Base-by-base conservation (phyloP, 2,113 vertebrate genomes). In the Antigone vipio region DNA sequence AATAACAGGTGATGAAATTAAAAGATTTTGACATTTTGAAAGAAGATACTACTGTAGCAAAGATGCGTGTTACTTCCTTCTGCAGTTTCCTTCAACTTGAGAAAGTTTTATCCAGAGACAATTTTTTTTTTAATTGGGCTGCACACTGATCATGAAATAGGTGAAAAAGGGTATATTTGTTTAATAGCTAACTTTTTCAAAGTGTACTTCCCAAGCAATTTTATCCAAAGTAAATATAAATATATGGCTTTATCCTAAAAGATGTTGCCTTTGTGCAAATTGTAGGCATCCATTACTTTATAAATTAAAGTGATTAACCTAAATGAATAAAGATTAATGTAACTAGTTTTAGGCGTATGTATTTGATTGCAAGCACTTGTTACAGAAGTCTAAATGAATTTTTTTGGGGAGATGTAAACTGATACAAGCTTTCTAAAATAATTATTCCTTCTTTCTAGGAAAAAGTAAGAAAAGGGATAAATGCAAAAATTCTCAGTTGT, bases 401-500 rank as follows among this genome's bases (percentile, higher is more conserved):
- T 59, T 78, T 78, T 74, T 7, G 15, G 6, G 27, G 44, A n/a
- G 6, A 30, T 30, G 15, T 38, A 73, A 83, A 49, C 21, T 24
- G 20, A 42, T 59, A 34, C 3, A 66, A 60, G 52, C 17, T 79
- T 89, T 49, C 45, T 95, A 45, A 83, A 80, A 63, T 20, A 72
- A 53, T 62, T 78, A 11, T 82, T 90, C 94, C 13, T 92, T 67
- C 74, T 89, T 97, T 92, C 56, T 92, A 99, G 99, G 99, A 85
- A 99, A 99, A 95, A 99, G 99, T 97, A 99, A 99, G 97, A 99
- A 99, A 96, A 99, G 98, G 69, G 99, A 99, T 79, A 99, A 99
- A 93, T 99, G 99, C 96, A 99, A 98, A 97, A 99, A 99, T 97
- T 98, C 98, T 24, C 99, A 99, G 58, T 91, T 98, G 83, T 99